Conservation (phyloP, 2,888 invertebrate genomes). For the Vannuccia rotundouncinata region DNA sequence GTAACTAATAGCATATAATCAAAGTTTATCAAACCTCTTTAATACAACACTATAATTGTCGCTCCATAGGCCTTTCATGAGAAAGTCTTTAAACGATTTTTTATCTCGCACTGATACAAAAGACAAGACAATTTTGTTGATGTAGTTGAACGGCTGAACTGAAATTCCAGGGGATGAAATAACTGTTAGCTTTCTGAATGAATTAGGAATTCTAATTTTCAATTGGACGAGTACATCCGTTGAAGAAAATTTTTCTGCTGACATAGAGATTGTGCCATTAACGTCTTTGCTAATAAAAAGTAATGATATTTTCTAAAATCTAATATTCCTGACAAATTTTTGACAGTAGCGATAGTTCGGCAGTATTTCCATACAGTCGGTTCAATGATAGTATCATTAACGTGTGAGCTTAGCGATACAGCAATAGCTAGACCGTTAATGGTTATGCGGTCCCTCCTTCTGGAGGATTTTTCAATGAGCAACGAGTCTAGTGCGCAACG, state of each 20-base stretch:
- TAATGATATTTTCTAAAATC: constrained; percentile 1
- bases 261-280: background rate
- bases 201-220: background rate
- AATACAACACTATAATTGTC: background rate
- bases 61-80: background rate
- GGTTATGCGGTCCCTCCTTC: background rate
- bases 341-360: background rate
- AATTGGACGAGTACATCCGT: background rate
- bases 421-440: background rate
- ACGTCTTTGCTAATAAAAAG: background rate
- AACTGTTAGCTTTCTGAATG: background rate
- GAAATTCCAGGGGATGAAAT: background rate
- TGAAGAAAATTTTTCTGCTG: background rate
- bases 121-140: background rate
- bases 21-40: background rate
- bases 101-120: background rate
- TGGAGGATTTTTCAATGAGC: too few relatives aligned
- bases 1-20: background rate
- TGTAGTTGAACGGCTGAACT: constrained; percentile 2
- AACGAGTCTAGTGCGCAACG: background rate
- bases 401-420: background rate
- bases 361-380: background rate
- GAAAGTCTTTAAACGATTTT: background rate
- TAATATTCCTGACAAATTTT: background rate
- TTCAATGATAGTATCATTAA: constrained; percentile 2